A percentile compares a stretch with the other conserved stretches of the same genome.
phyloP scores from a whole-genome alignment of 2,797 vertebrate genomes.

The Sphenopsis melanotis region DNA sequence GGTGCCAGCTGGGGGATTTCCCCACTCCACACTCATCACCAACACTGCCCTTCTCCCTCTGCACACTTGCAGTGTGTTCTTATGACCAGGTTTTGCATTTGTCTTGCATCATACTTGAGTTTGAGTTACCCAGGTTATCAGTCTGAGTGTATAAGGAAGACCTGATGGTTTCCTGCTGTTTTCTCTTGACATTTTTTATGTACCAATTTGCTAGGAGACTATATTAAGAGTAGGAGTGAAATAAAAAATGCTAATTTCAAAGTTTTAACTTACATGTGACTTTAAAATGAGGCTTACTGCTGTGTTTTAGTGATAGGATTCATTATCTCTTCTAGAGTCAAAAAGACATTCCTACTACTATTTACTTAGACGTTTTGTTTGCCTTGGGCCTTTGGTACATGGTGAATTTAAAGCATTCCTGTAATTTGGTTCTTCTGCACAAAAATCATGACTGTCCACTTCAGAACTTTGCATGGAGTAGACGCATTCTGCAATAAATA shows the following conservation, averaged over 20 bases:
- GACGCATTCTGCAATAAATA: not conserved
- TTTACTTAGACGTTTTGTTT: not conserved
- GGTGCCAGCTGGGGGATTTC: not conserved
- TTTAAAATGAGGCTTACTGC: slow-evolving; percentile 42
- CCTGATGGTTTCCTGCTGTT: not conserved
- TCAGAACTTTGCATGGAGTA: slow-evolving; percentile 1
- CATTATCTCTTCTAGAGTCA: slow-evolving; percentile 29
- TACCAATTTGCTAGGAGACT: not conserved
- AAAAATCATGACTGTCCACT: slow-evolving; percentile 30
- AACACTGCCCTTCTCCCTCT: not conserved
- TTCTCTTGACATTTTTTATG: not conserved
- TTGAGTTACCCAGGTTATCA: not conserved
- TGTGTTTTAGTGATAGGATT: slow-evolving; percentile 36
- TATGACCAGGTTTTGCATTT: not conserved
- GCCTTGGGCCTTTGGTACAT: slow-evolving; percentile 13
- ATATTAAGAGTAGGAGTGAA: not conserved
- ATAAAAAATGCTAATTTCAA: slow-evolving; percentile 22
- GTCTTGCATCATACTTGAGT: not conserved
- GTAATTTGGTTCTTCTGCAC: slow-evolving; percentile 25
- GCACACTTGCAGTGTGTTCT: not conserved
- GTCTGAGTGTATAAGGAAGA: not conserved
- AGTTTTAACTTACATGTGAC: not conserved
- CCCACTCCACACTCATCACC: not conserved
- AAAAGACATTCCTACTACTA: slow-evolving; percentile 1
- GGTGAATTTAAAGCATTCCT: slow-evolving; percentile 35